Evolutionary conservation across 2,113 vertebrate genomes (phyloP).

Genomic region (Ophiodon elongatus): DNA sequence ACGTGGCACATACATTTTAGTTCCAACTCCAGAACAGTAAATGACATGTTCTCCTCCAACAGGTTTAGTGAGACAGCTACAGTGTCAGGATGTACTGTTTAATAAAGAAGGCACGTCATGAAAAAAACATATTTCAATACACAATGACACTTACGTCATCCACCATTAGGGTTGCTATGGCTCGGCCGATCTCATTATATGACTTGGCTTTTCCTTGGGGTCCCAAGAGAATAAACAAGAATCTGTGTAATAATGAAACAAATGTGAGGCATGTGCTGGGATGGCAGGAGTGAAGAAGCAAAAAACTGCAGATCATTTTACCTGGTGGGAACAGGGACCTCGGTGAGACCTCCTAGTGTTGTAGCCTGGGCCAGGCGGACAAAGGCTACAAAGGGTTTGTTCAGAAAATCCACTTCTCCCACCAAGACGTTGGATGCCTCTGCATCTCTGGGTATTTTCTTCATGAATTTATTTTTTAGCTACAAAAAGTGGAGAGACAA

Average conservation of each 20-base stretch:
- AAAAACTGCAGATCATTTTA: conserved; percentile 58
- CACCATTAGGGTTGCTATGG: conserved; percentile 97
- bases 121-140: neutral
- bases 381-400: conserved; percentile 96
- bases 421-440: conserved; percentile 98
- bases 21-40: neutral
- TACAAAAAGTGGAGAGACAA: conserved; percentile 60
- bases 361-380: conserved; percentile 94
- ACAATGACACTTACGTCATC: conserved; percentile 89
- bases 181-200: conserved; percentile 96
- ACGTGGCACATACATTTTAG: neutral
- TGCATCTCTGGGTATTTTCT: conserved; percentile 98
- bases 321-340: conserved; percentile 98
- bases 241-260: conserved; percentile 81
- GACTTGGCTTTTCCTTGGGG: conserved; percentile 94
- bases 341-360: conserved; percentile 94
- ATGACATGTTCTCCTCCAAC: neutral
- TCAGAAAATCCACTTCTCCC: conserved; percentile 96
- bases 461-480: conserved; percentile 99
- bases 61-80: neutral
- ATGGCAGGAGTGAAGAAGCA: neutral
- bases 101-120: neutral
- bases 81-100: neutral
- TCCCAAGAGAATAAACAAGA: conserved; percentile 96
- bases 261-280: neutral